Percentiles rank a stretch among this genome's conserved stretches.
phyloP scores from a whole-genome alignment of 2,797 vertebrate genomes.

The Glossophaga mutica region DNA sequence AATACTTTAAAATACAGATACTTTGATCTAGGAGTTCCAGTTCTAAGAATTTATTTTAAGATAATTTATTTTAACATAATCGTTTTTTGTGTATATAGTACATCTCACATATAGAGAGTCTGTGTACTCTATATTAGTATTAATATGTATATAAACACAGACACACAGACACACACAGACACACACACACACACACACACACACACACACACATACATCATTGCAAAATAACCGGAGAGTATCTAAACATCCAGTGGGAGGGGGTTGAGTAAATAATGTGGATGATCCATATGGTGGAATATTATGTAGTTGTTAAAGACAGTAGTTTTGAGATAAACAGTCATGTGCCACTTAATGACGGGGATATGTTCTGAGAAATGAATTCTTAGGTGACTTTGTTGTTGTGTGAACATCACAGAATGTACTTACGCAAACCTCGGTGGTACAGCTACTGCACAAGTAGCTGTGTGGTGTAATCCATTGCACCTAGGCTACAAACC shows the following conservation, averaged over 20 bases:
- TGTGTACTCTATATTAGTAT: not conserved
- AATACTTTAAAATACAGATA: not conserved
- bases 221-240: not conserved
- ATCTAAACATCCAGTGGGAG: not conserved
- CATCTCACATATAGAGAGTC: not conserved
- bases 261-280: not conserved
- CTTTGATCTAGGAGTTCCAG: not conserved
- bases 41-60: conserved; percentile 30
- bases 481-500: not conserved
- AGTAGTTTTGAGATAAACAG: not conserved
- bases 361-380: not conserved
- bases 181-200: not conserved
- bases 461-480: not conserved
- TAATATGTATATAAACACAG: not conserved
- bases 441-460: not conserved
- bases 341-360: not conserved
- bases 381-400: not conserved
- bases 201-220: not conserved
- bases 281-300: not conserved
- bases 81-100: not conserved
- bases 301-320: not conserved
- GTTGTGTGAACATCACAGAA: not conserved
- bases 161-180: not conserved
- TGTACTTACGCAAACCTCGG: not conserved
- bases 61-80: not conserved